phyloP scores from a whole-genome alignment of 2,888 invertebrate species.

The Eupithecia inturbata region DNA sequence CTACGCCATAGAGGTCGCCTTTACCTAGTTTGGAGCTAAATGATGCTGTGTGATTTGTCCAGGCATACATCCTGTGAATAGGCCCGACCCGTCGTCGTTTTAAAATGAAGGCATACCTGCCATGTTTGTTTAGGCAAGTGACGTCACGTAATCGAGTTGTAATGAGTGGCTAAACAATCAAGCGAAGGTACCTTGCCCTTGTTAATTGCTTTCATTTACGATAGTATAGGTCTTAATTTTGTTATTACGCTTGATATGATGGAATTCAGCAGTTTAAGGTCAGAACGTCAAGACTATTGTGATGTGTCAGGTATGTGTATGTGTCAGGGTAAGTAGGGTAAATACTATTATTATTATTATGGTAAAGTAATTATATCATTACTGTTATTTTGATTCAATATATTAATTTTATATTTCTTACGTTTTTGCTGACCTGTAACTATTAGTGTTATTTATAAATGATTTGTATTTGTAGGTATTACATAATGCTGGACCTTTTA shows the following conservation, averaged over 20 bases:
- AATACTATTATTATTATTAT: too few species aligned
- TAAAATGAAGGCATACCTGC: slow-evolving; percentile 67
- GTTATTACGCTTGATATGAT: not conserved
- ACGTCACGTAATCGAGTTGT: slow-evolving; percentile 39
- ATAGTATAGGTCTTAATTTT: slow-evolving; percentile 2
- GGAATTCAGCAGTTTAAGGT: not conserved
- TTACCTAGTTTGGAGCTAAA: not conserved
- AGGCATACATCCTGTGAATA: slow-evolving; percentile 54
- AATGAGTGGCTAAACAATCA: slow-evolving; percentile 32
- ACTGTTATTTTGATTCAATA: too few species aligned
- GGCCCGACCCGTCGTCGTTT: slow-evolving; percentile 57
- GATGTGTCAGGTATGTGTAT: not conserved
- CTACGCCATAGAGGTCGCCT: not conserved
- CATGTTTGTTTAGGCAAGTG: slow-evolving; percentile 54
- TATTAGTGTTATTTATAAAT: too few species aligned
- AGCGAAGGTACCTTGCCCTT: slow-evolving; percentile 15
- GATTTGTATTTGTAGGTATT: too few species aligned
- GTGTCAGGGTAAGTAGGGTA: too few species aligned
- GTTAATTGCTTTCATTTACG: slow-evolving; percentile 10
- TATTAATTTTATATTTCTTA: too few species aligned
- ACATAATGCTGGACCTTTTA: not conserved
- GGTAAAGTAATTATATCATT: too few species aligned
- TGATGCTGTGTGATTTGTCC: not conserved
- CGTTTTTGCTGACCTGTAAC: too few species aligned
- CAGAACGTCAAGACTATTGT: not conserved